Evolutionary conservation across 2,797 vertebrate species (phyloP), one percentile per base, ranked within the genome.

Genomic region (Bradypus variegatus): DNA sequence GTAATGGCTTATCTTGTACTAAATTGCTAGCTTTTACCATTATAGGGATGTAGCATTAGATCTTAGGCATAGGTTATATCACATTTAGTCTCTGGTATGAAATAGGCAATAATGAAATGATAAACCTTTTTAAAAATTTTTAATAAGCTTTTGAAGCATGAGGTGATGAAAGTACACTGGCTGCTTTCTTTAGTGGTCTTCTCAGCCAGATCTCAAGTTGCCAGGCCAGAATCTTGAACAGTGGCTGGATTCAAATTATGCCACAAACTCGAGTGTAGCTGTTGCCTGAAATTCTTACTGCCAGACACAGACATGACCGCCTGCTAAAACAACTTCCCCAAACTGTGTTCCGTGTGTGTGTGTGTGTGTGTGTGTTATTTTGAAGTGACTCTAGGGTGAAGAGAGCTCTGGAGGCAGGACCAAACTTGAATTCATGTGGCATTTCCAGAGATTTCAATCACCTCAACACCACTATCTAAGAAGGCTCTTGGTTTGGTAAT

Each of bases 61-160:
- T 58, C 50, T 89, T 69, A 64, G 62, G 77, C 82, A 81, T 83
- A 65, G 33, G 33, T 29, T 27, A 58, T 7, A 48, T 76, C 82
- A 82, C 31, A 83, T 67, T 55, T 53, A 41, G 36, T 78, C 36
- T 62, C 81, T 67, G n/a, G 19, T 67, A 65, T 48, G 73, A 87
- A 67, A 73, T 2, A 78, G 50, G 73, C 87, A 11, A 38, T 83
- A 87, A 94, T 60, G 65, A 89, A 87, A 70, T 73, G 67, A 48
- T 33, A 90, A 89, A 29, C 16, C 12, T 45, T 75, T 76, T 86
- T 75, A 41, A 18, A 86, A 77, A 77, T 77, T 83, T 81, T 64
- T 62, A 93, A 87, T 81, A 91, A 72, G 45, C 27, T 65, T 90
- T 86, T 82, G 33, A 82, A 87, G 60, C 41, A 83, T 78, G 83